These are phyloP conservation scores for Pedetes capensis DNA, from an alignment of 2,113 vertebrate genomes.

Conservation along the genomic window DNA sequence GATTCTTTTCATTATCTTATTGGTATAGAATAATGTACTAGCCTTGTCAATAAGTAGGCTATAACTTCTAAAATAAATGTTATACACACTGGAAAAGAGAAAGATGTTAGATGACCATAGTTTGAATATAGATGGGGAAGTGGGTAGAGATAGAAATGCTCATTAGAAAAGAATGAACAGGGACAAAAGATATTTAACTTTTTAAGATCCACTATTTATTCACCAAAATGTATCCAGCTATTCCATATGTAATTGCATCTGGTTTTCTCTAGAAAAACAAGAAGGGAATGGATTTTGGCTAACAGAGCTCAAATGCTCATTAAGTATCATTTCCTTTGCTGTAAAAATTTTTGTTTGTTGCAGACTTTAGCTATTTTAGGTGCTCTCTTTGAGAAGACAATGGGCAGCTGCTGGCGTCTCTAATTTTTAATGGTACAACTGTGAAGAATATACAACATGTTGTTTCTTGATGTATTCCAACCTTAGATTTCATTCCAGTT, in stretches of 20 bases:
- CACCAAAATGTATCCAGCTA: background rate
- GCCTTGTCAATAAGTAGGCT: background rate
- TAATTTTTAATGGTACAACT: background rate
- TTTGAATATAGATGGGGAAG: background rate
- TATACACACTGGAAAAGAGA: background rate
- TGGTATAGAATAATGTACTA: background rate
- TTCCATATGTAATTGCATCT: background rate
- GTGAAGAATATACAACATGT: background rate
- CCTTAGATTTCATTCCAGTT: background rate
- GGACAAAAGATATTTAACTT: background rate
- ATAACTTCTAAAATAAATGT: conserved; percentile 43
- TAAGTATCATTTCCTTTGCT: background rate
- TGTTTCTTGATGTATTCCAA: background rate
- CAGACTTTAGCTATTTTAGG: background rate
- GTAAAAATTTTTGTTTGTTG: background rate
- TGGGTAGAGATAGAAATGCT: background rate
- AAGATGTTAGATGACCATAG: background rate
- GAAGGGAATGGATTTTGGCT: background rate
- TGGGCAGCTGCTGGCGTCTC: background rate
- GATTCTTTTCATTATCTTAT: background rate
- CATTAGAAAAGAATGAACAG: background rate
- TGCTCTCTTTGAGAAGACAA: background rate
- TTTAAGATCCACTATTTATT: background rate
- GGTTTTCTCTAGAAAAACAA: conserved; percentile 43
- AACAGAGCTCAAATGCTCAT: background rate